phyloP scores from a whole-genome alignment of 1,140 invertebrate genomes.

The Epicauta chinensis region DNA sequence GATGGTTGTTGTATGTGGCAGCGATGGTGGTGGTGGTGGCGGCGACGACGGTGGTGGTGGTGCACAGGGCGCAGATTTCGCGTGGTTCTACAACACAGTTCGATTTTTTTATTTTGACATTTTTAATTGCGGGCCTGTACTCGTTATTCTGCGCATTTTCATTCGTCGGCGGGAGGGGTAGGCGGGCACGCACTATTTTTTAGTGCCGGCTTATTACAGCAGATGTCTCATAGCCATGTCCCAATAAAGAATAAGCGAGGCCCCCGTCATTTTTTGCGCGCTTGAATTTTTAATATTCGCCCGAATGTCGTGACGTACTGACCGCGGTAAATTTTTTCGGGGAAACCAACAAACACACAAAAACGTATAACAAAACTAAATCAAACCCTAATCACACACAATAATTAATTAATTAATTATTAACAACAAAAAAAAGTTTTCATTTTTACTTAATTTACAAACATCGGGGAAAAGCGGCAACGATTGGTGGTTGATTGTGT shows the following conservation, averaged over 20 bases:
- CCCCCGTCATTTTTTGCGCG: constrained; percentile 41
- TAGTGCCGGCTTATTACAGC: constrained; percentile 46
- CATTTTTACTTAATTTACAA: too few species aligned
- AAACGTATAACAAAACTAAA: too few species aligned
- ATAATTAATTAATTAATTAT: too few species aligned
- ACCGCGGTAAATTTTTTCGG: constrained; percentile 15
- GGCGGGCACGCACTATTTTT: constrained; percentile 45
- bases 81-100: constrained; percentile 11
- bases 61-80: constrained; percentile 17
- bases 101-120: constrained; percentile 44
- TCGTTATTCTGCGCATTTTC: constrained; percentile 47
- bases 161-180: constrained; percentile 36
- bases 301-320: constrained; percentile 32
- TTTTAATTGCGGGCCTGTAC: constrained; percentile 46
- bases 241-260: constrained; percentile 44
- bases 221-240: constrained; percentile 46
- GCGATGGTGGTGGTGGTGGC: background rate
- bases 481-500: too few species aligned
- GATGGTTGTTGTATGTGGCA: background rate
- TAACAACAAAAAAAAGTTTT: too few species aligned
- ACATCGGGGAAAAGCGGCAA: too few species aligned
- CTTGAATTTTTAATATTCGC: constrained; percentile 44
- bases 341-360: background rate
- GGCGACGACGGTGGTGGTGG: constrained; percentile 7
- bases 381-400: too few species aligned